A percentile compares a stretch with the other conserved stretches of the same genome.
Conservation (phyloP, 2,113 vertebrate species). For the Hystrix brachyura region DNA sequence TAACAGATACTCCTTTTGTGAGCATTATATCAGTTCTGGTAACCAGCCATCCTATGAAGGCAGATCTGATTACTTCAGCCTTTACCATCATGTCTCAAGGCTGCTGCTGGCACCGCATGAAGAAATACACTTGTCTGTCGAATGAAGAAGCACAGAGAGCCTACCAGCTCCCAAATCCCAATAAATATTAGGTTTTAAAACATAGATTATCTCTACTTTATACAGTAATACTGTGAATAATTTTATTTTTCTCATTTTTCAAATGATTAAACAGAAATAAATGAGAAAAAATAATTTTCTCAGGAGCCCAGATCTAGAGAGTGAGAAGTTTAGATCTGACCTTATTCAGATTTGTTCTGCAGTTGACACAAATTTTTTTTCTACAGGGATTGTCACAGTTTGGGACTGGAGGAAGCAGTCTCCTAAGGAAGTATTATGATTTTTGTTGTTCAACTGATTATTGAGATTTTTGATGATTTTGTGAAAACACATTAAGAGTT, state of each 20-base stretch:
- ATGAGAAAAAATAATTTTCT: conserved; percentile 22
- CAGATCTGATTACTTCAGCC: neutral
- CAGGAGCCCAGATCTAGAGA: neutral
- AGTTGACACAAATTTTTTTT: neutral
- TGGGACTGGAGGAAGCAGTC: neutral
- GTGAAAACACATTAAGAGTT: neutral
- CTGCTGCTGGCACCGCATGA: neutral
- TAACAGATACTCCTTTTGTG: neutral
- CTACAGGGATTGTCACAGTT: neutral
- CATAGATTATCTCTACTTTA: neutral
- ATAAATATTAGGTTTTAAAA: neutral
- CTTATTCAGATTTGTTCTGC: neutral
- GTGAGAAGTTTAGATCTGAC: neutral
- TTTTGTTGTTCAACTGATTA: neutral
- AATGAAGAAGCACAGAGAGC: neutral
- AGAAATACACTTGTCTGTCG: neutral
- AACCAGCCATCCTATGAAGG: neutral
- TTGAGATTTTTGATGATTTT: neutral
- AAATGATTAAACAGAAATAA: conserved; percentile 33
- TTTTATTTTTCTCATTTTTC: conserved; percentile 35
- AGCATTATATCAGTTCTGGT: neutral
- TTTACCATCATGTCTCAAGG: neutral
- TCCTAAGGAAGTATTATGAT: neutral
- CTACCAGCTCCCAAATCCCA: neutral
- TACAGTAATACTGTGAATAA: neutral